Percentiles rank a stretch among this genome's conserved stretches.
Evolutionary conservation across 2,113 vertebrate species (phyloP).

Genomic region (Nymphicus hollandicus): DNA sequence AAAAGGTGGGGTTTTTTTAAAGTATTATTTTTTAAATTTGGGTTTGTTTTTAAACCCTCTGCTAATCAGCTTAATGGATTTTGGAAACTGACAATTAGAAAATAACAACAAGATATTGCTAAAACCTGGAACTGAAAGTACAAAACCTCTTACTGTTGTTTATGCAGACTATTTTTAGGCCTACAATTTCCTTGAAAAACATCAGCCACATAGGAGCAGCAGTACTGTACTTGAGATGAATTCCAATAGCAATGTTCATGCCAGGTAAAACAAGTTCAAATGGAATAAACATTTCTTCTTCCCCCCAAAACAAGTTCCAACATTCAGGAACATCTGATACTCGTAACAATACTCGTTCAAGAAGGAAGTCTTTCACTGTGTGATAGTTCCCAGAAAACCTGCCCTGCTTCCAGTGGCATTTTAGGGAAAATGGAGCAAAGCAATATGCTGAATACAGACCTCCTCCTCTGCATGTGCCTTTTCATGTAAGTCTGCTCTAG

Average conservation of each 20-base stretch:
- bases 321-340: background rate
- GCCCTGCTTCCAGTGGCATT: background rate
- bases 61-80: conserved; percentile 49
- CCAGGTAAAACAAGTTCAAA: conserved; percentile 54
- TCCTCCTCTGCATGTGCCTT: background rate
- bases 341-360: background rate
- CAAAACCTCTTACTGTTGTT: conserved; percentile 69
- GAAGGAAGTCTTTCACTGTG: background rate
- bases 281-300: conserved; percentile 47
- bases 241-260: conserved; percentile 27
- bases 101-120: conserved; percentile 60
- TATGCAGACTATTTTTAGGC: conserved; percentile 73
- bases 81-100: conserved; percentile 58
- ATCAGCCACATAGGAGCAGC: conserved; percentile 54
- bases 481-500: background rate
- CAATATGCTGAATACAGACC: fast-evolving
- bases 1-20: background rate
- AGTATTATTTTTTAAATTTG: background rate
- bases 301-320: background rate
- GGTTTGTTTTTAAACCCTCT: conserved; percentile 8
- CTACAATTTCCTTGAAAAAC: conserved; percentile 73
- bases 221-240: conserved; percentile 48
- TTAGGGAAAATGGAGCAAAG: background rate
- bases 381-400: background rate
- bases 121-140: conserved; percentile 68